Base-by-base conservation (phyloP, 1,140 invertebrate species). In the Teleogryllus occipitalis region DNA sequence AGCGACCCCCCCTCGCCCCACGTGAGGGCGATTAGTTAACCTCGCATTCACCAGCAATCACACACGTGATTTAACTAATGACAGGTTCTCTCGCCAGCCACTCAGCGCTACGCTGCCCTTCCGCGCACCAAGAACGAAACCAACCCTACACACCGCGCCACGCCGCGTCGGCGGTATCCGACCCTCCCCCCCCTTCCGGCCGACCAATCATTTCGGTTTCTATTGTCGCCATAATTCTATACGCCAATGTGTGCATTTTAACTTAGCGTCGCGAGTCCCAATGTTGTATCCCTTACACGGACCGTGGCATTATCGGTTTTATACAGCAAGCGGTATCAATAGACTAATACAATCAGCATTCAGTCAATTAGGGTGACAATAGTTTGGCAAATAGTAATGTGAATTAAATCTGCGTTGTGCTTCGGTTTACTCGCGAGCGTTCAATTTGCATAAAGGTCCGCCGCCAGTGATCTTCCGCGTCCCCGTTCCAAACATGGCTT, bases 51-150 rank as follows among this genome's bases (percentile, higher is more conserved):
- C 12, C 21, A 47, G 21, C 76, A 77, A 77, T 77, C 76, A 77
- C 47, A 77, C 47, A 47, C 76, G 46, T 77, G 76, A 77, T 77
- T 77, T 77, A 77, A 46, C 76, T 77, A 77, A 77, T 77, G 76
- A 47, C 47, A 76, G 47, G 75, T 76, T 76, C 21, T 27, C 75
- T 54, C 54, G 18, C 18, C 10, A 65, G 54, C 54, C 54, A 65
- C 18, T 1, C 75, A 14, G 12, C 47, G 46, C 18, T 2, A 14
- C 7, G 47, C 18, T 15, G 39, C 3, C 2, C 54, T 8, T 8
- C 49, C 49, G 49, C 49, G 15, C 8, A 54, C 8, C 15, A 15
- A 54, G 15, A 54, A 15, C 49, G 15, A 8, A 8, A 15, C 49
- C 8, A 15, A 8, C 8, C 8, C 8, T 54, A 54, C 10, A 7